These are phyloP conservation scores for Celastrina argiolus DNA, from an alignment of 2,888 invertebrate species.

Conservation along the genomic window DNA sequence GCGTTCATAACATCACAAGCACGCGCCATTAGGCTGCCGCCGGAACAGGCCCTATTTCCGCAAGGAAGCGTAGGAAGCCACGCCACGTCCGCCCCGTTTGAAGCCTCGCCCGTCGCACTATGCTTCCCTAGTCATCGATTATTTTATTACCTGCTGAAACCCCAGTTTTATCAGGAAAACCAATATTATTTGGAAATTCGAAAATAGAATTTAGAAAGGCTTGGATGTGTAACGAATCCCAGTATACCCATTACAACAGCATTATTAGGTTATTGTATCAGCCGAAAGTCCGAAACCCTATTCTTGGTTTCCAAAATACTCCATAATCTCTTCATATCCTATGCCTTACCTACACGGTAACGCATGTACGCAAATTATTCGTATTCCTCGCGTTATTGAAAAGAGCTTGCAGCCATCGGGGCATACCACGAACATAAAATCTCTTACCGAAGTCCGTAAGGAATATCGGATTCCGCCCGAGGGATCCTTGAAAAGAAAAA, in stretches of 20 bases:
- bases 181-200: neutral
- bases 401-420: neutral
- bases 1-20: slow-evolving; percentile 67
- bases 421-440: slow-evolving; percentile 14
- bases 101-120: slow-evolving; percentile 49
- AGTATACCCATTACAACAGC: neutral
- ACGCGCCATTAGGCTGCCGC: slow-evolving; percentile 52
- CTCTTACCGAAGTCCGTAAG: slow-evolving; percentile 2
- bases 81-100: slow-evolving; percentile 53
- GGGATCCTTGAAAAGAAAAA: slow-evolving; percentile 21
- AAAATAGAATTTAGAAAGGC: neutral
- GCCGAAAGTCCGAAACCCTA: no score
- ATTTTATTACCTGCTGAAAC: slow-evolving; percentile 24
- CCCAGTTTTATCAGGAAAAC: slow-evolving; percentile 23
- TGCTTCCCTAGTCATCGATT: slow-evolving; percentile 50
- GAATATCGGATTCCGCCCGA: slow-evolving; percentile 21
- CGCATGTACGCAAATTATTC: no score
- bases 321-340: no score
- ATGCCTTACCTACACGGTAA: no score
- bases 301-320: no score
- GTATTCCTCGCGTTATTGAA: neutral
- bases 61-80: slow-evolving; percentile 69
- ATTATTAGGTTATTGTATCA: no score
- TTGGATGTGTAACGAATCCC: neutral
- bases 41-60: slow-evolving; percentile 76